A percentile compares a stretch with the other conserved stretches of the same genome.
phyloP scores from a whole-genome alignment of 2,888 invertebrate species.

The Platycheirus rosarum region DNA sequence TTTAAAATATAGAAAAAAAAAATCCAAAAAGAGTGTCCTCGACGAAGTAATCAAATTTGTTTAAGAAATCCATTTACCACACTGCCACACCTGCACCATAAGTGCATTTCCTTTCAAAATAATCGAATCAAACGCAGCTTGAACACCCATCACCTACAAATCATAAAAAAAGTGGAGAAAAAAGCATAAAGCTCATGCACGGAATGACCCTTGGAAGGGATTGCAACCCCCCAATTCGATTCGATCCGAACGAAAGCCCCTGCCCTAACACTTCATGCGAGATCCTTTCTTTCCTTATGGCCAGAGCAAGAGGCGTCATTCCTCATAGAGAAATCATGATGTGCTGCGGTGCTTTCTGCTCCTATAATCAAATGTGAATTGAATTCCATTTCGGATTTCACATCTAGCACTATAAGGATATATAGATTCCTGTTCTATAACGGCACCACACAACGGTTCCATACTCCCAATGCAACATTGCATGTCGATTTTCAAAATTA shows the following conservation, averaged over 20 bases:
- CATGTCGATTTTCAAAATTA: conserved; percentile 72
- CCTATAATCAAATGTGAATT: conserved; percentile 70
- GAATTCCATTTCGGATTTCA: conserved; percentile 63
- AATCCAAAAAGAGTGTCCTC: neutral
- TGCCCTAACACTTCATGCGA: conserved; percentile 2
- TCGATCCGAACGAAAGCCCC: neutral
- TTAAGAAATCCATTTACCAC: conserved; percentile 38
- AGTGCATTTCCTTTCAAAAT: conserved; percentile 41
- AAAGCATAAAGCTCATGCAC: conserved; percentile 11
- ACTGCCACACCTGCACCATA: conserved; percentile 43
- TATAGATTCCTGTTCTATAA: neutral
- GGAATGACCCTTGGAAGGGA: neutral
- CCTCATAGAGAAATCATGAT: conserved; percentile 44
- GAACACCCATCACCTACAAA: conserved; percentile 1
- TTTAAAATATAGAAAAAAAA: neutral
- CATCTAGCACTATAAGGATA: conserved; percentile 20
- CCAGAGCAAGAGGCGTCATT: conserved; percentile 21
- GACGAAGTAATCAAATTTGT: conserved; percentile 38
- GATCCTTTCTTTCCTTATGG: neutral
- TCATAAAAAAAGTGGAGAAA: neutral
- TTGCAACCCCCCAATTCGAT: neutral
- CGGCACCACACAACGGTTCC: neutral
- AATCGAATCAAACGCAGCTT: conserved; percentile 53
- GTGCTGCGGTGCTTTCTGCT: conserved; percentile 53
- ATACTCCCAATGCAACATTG: conserved; percentile 60